These are phyloP conservation scores for Accipiter cooperii DNA, from an alignment of 2,113 vertebrate species.

Conservation along the genomic window DNA sequence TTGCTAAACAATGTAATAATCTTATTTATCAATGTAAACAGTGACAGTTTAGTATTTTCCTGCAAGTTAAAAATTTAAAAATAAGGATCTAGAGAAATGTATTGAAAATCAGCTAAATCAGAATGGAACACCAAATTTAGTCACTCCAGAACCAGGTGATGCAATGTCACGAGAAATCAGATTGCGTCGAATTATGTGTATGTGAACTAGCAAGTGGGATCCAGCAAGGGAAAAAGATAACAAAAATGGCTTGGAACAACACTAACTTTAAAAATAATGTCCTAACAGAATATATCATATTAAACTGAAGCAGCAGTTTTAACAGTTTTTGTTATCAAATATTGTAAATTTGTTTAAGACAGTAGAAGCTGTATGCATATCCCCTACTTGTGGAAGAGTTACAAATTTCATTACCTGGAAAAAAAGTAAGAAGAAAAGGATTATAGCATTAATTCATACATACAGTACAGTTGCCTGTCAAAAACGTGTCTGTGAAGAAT, in stretches of 20 bases:
- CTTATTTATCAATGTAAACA: not conserved
- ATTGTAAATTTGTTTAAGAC: not conserved
- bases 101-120: not conserved
- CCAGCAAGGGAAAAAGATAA: not conserved
- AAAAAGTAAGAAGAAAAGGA: not conserved
- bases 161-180: not conserved
- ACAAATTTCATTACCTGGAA: not conserved
- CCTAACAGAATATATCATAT: not conserved
- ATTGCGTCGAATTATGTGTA: not conserved
- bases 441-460: not conserved
- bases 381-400: not conserved
- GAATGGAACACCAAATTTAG: not conserved
- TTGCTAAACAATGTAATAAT: not conserved
- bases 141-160: not conserved
- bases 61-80: not conserved
- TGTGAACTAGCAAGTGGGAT: not conserved
- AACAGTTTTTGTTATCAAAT: not conserved
- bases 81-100: not conserved
- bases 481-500: not conserved
- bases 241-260: not conserved
- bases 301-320: not conserved
- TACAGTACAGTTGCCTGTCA: not conserved
- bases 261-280: not conserved
- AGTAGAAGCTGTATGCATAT: too few relatives aligned
- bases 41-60: not conserved